A percentile compares a stretch with the other conserved stretches of the same genome.
phyloP scores from a whole-genome alignment of 2,797 vertebrate species.

The Xenentodon cancila region DNA sequence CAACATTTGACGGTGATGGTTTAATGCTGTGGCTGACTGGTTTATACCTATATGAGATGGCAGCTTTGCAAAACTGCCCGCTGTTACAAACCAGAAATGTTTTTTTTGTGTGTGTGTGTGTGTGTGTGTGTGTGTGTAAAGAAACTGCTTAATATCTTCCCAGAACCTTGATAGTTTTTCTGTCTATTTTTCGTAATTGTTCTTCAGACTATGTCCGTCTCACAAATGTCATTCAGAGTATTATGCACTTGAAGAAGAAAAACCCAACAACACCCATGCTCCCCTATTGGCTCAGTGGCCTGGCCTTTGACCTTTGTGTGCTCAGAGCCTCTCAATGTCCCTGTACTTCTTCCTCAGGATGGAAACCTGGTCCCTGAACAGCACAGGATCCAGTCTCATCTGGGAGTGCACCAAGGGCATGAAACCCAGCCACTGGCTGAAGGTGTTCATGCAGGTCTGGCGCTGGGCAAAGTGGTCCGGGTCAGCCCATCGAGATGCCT shows the following conservation, averaged over 20 bases:
- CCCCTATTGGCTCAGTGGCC: constrained; percentile 1
- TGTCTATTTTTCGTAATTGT: constrained; percentile 1
- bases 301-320: not conserved
- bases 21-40: constrained; percentile 13
- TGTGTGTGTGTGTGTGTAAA: too few relatives aligned
- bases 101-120: too few relatives aligned
- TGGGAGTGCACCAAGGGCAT: constrained; percentile 86
- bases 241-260: not conserved
- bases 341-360: constrained; percentile 87
- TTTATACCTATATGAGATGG: constrained; percentile 20
- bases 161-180: constrained; percentile 14
- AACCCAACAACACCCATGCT: not conserved
- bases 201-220: too few relatives aligned
- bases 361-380: constrained; percentile 87
- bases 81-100: not conserved
- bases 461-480: constrained; percentile 87
- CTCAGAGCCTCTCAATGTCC: constrained; percentile 82
- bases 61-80: constrained; percentile 18
- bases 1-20: not conserved
- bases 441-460: constrained; percentile 85
- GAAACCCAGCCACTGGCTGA: constrained; percentile 83
- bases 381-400: constrained; percentile 84
- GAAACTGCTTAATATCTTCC: constrained; percentile 15
- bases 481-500: constrained; percentile 85
- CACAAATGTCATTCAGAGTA: constrained; percentile 14